phyloP scores from a whole-genome alignment of 2,113 vertebrate genomes.

The Neomonachus schauinslandi region DNA sequence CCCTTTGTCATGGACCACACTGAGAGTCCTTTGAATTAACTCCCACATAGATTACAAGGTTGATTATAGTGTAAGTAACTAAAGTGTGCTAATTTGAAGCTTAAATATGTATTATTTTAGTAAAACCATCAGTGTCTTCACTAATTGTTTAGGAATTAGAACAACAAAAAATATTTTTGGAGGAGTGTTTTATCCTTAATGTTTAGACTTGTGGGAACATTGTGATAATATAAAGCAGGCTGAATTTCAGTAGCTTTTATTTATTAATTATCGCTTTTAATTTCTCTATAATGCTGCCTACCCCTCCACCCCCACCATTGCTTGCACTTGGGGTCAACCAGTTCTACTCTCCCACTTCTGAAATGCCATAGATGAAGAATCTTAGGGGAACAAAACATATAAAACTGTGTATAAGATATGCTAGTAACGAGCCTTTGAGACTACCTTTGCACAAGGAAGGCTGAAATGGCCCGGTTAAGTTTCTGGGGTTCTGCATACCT shows the following conservation, averaged over 20 bases:
- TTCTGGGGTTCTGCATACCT: neutral
- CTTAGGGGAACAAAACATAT: neutral
- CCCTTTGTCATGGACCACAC: neutral
- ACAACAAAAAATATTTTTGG: neutral
- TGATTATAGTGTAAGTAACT: neutral
- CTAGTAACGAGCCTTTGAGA: neutral
- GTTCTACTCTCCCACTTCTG: neutral
- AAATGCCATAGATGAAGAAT: neutral
- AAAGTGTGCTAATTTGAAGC: neutral
- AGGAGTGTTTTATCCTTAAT: neutral
- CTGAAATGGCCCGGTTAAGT: neutral
- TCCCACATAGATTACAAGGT: neutral
- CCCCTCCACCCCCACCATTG: neutral
- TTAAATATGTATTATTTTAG: neutral
- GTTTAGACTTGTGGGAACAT: neutral
- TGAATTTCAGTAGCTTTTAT: neutral
- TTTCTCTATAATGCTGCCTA: neutral
- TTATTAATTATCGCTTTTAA: neutral
- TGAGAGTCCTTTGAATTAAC: neutral
- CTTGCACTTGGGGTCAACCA: neutral
- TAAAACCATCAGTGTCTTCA: neutral
- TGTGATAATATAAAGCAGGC: neutral
- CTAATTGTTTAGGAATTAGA: neutral
- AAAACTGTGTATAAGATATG: neutral
- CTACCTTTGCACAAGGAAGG: neutral